Base-by-base conservation (phyloP, 23 tunicate genomes). In the Oikopleura vanhoeffeni region DNA sequence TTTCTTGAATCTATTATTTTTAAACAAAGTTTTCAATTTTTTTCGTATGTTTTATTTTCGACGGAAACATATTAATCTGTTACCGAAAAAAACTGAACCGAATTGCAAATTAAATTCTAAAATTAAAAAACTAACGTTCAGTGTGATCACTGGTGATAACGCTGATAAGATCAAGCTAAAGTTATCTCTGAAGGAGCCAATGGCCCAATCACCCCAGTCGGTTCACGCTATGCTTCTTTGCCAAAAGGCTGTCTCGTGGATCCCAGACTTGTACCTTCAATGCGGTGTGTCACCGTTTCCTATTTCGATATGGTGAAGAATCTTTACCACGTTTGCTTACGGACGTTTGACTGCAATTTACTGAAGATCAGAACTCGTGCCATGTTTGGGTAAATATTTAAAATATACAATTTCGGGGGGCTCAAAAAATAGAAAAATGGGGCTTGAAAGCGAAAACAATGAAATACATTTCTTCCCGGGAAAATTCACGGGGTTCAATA, bases 271-370 rank as follows among this genome's bases (percentile, higher is more conserved):
- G 85, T 94, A 94, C 79, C 71, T 94, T 76, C 90, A 94, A 77
- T 95, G 95, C 87, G 98, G 98, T 76, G 98, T 95, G 86, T 95
- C 90, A 40, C 90, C 98, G 1, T 95, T 94, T 1, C 90, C 98
- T 57, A 90, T 90, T 57, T 94, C 90, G 42, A 95, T 90, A 76
- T 94, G 98, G 98, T 85, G 90, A 76, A 94, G 90, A 42, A 94
- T 90, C 83, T 88, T 94, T 8, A 94, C 90, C 87, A 95, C 90
- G 67, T 95, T 94, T 83, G 86, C 91, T 57, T 94, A 90, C 83
- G 98, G 98, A 24, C 88, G 95, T 0, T 87, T 94, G 41, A 91
- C 98, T 40, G 86, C 88, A 94, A 75, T 94, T 90, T 64, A 93
- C 91, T 67, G 84, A 84, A 40, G 95, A 94, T 40, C 95, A 93